These are phyloP conservation scores for Pseudococcus longispinus DNA, from an alignment of 2,888 invertebrate genomes.

Conservation along the genomic window DNA sequence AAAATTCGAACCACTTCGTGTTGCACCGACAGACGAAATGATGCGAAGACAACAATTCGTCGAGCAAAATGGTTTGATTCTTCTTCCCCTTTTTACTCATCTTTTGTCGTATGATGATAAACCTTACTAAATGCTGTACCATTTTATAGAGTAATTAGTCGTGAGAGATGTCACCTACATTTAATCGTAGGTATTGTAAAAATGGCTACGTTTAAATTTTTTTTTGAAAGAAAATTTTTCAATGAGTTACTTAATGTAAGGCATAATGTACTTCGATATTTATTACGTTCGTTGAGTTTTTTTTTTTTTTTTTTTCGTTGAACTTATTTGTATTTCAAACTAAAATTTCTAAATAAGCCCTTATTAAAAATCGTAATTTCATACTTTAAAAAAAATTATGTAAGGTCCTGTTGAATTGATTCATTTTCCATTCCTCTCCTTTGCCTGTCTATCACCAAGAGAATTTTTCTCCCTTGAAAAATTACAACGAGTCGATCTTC, in stretches of 20 bases:
- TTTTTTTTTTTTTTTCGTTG: background rate
- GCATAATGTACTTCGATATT: background rate
- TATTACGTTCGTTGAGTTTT: background rate
- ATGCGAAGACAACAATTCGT: conserved; percentile 54
- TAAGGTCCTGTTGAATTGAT: background rate
- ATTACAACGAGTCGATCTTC: background rate
- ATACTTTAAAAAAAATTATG: background rate
- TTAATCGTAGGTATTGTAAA: background rate
- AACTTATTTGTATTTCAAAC: background rate
- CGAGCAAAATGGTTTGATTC: conserved; percentile 50
- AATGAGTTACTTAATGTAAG: background rate
- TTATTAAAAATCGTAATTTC: background rate
- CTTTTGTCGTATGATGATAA: conserved; percentile 42
- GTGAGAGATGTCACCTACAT: background rate
- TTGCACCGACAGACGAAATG: conserved; percentile 51
- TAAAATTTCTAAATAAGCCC: too few species aligned
- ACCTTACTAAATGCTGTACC: background rate
- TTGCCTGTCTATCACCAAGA: background rate
- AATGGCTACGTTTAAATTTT: too few species aligned
- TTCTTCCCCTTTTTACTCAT: conserved; percentile 47
- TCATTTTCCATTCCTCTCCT: background rate
- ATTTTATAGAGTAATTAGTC: background rate
- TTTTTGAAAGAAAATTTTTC: too few species aligned
- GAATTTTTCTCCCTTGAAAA: background rate
- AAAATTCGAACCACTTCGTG: conserved; percentile 51